Evolutionary conservation across 2,888 invertebrate species (phyloP).

Genomic region (Shargacucullia verbasci): DNA sequence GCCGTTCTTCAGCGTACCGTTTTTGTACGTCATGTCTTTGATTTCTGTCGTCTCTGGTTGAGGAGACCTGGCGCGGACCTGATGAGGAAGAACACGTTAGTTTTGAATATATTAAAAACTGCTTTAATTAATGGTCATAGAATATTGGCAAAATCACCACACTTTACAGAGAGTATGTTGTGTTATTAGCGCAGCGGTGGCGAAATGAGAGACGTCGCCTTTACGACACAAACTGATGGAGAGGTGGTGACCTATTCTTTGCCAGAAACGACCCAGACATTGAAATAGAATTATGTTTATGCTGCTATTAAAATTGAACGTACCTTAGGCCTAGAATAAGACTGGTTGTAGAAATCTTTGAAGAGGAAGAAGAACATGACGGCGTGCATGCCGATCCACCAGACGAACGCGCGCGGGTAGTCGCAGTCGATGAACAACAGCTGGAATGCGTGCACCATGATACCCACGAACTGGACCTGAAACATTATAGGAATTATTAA

Average conservation of each 20-base stretch:
- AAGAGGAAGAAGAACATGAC: constrained; percentile 98
- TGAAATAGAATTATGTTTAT: too few relatives aligned
- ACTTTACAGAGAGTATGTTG: too few relatives aligned
- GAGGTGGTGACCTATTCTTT: too few relatives aligned
- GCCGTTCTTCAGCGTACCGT: constrained; percentile 78
- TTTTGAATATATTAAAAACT: too few relatives aligned
- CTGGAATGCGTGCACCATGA: constrained; percentile 98
- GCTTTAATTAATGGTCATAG: too few relatives aligned
- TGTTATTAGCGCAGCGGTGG: too few relatives aligned
- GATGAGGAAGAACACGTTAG: constrained; percentile 12
- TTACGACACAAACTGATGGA: too few relatives aligned
- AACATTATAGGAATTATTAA: constrained; percentile 16
- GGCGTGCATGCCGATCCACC: constrained; percentile 99
- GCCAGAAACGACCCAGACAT: too few relatives aligned
- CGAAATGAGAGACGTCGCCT: too few relatives aligned
- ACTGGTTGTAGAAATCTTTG: constrained; percentile 97
- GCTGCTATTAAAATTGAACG: too few relatives aligned
- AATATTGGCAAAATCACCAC: too few relatives aligned
- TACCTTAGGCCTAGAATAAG: constrained; percentile 88
- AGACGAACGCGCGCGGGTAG: constrained; percentile 97
- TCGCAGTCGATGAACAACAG: constrained; percentile 97
- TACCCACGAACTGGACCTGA: constrained; percentile 96
- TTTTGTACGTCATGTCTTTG: constrained; percentile 71
- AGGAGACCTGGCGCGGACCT: constrained; percentile 74
- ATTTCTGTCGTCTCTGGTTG: constrained; percentile 69